A percentile compares a stretch with the other conserved stretches of the same genome.
Evolutionary conservation across 2,797 vertebrate species (phyloP).

Genomic region (Enteromius thamalakanensis): DNA sequence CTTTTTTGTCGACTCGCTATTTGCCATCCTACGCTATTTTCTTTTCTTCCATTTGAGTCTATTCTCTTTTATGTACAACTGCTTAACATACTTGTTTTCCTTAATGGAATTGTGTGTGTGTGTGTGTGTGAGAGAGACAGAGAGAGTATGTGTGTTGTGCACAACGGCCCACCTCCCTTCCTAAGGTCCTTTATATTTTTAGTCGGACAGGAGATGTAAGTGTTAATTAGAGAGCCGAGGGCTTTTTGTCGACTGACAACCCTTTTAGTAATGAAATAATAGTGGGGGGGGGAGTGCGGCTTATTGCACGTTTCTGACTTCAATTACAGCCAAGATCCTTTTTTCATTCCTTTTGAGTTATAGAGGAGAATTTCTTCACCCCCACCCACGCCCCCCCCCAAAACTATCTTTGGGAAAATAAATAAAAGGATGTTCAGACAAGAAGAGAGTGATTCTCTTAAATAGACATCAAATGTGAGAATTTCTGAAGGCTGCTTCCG

Average conservation of each 20-base stretch:
- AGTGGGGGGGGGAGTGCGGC: conserved; percentile 67
- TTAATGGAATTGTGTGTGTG: conserved; percentile 9
- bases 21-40: conserved; percentile 44
- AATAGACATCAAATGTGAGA: conserved; percentile 60
- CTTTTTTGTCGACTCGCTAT: neutral
- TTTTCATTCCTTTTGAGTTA: conserved; percentile 63
- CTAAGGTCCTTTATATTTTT: conserved; percentile 38
- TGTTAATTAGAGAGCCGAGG: conserved; percentile 65
- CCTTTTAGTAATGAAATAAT: conserved; percentile 79
- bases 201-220: conserved; percentile 48
- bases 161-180: neutral
- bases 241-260: conserved; percentile 71
- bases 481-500: conserved; percentile 8
- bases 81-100: conserved; percentile 13
- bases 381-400: neutral
- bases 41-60: conserved; percentile 10
- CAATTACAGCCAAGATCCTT: conserved; percentile 73
- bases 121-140: neutral
- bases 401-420: conserved; percentile 64
- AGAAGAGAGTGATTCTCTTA: conserved; percentile 67
- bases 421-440: conserved; percentile 67
- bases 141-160: conserved; percentile 29
- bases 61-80: conserved; percentile 41
- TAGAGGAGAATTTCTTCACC: conserved; percentile 37
- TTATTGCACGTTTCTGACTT: conserved; percentile 76